These are phyloP conservation scores for Palaemon carinicauda DNA, from an alignment of 1,140 invertebrate species.

Conservation along the genomic window DNA sequence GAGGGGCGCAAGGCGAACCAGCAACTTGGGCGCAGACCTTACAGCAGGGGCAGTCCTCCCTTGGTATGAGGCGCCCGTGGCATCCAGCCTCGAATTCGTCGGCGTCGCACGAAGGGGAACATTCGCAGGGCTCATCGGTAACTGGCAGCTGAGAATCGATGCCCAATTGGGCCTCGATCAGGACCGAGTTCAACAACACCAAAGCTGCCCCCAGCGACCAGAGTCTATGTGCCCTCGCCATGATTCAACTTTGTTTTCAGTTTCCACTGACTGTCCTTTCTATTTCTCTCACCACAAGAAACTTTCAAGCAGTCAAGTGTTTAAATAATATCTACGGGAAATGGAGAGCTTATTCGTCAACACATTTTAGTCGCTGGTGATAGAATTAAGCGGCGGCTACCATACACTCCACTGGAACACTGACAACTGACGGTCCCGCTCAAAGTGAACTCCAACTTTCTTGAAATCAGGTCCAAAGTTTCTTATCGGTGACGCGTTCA, in stretches of 20 bases:
- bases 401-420: not conserved
- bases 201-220: conserved; percentile 17
- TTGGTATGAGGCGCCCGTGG: conserved; percentile 6
- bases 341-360: too few species aligned
- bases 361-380: too few species aligned
- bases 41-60: conserved; percentile 41
- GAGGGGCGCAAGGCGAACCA: not conserved
- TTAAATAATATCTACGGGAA: too few species aligned
- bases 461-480: not conserved
- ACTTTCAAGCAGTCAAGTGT: too few species aligned
- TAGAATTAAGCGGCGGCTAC: not conserved
- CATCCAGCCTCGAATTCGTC: conserved; percentile 1
- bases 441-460: not conserved
- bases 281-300: not conserved
- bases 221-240: not conserved
- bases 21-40: conserved; percentile 19
- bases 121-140: conserved; percentile 16
- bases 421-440: not conserved
- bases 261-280: conserved; percentile 20
- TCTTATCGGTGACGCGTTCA: too few species aligned
- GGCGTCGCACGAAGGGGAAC: conserved; percentile 41
- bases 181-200: conserved; percentile 27
- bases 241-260: not conserved
- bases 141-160: not conserved
- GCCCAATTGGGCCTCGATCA: conserved; percentile 43